phyloP scores from a whole-genome alignment of 2,888 invertebrate genomes.

The Nomada hirtipes region DNA sequence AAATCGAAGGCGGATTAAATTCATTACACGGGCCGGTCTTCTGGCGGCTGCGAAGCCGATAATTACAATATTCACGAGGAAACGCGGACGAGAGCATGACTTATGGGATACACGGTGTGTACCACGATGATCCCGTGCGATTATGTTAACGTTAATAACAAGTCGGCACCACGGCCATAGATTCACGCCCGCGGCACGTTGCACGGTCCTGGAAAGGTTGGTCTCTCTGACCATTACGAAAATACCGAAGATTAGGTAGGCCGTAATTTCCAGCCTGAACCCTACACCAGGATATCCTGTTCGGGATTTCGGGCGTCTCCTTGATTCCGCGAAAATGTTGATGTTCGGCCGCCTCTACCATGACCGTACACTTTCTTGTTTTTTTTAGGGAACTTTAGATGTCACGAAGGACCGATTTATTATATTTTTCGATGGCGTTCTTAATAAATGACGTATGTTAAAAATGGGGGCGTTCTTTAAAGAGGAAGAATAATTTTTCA shows the following conservation, averaged over 20 bases:
- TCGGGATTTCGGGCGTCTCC: slow-evolving; percentile 3
- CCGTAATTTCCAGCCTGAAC: slow-evolving; percentile 54
- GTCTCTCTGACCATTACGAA: slow-evolving; percentile 44
- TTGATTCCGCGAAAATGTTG: slow-evolving; percentile 26
- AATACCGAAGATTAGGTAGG: slow-evolving; percentile 63
- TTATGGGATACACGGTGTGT: slow-evolving; percentile 35
- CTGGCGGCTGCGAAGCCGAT: slow-evolving; percentile 41
- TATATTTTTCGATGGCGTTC: not conserved
- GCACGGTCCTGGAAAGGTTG: not conserved
- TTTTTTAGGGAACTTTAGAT: not conserved
- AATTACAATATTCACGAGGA: slow-evolving; percentile 50
- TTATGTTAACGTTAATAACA: slow-evolving; percentile 76
- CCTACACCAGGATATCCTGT: slow-evolving; percentile 26
- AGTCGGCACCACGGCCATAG: slow-evolving; percentile 70
- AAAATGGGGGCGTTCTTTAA: not conserved
- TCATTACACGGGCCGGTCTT: slow-evolving; percentile 10
- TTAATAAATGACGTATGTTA: not conserved
- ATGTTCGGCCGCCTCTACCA: not conserved
- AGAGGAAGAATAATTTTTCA: not conserved
- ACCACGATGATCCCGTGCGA: slow-evolving; percentile 64
- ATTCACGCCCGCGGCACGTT: slow-evolving; percentile 55
- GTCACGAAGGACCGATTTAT: not conserved
- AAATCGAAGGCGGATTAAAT: slow-evolving; percentile 39
- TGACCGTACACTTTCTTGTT: too few relatives aligned
- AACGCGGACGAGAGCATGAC: slow-evolving; percentile 34